A percentile compares a stretch with the other conserved stretches of the same genome.
These are phyloP conservation scores for Pocota personata DNA, from an alignment of 2,888 invertebrate genomes.

Conservation along the genomic window DNA sequence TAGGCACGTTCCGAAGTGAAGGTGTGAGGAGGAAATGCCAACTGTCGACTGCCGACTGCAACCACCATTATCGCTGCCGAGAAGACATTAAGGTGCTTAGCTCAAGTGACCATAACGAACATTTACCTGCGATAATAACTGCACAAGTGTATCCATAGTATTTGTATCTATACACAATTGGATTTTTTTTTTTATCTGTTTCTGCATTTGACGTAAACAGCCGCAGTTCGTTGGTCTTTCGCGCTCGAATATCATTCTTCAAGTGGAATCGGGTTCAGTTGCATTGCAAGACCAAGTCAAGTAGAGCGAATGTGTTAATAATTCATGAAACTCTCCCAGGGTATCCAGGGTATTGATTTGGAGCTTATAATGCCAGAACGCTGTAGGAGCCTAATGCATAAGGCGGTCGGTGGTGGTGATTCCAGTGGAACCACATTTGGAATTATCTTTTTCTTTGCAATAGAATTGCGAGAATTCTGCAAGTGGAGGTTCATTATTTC, in stretches of 20 bases:
- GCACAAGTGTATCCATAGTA: constrained; percentile 54
- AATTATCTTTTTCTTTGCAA: not conserved
- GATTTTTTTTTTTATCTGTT: constrained; percentile 39
- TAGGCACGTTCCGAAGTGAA: constrained; percentile 52
- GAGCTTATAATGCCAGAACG: not conserved
- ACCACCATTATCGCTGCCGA: constrained; percentile 3
- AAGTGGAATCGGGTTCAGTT: constrained; percentile 43
- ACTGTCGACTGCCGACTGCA: constrained; percentile 28
- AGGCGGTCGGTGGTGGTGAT: constrained; percentile 1
- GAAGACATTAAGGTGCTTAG: constrained; percentile 69
- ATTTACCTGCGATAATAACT: constrained; percentile 74
- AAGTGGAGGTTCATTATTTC: not conserved
- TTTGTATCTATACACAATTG: constrained; percentile 5
- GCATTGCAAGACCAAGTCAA: constrained; percentile 50
- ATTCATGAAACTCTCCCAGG: constrained; percentile 54
- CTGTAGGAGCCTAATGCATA: constrained; percentile 17
- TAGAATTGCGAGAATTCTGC: not conserved
- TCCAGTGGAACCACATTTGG: constrained; percentile 3
- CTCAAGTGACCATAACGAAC: constrained; percentile 74
- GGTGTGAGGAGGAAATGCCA: constrained; percentile 62
- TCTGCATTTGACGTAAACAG: constrained; percentile 63
- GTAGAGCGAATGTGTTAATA: constrained; percentile 57
- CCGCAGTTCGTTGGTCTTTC: constrained; percentile 66
- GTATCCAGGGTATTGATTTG: constrained; percentile 49
- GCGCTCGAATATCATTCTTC: constrained; percentile 45